Evolutionary conservation across 2,113 vertebrate species (phyloP), one percentile per base, ranked within the genome.

Genomic region (Tachysurus vachellii): DNA sequence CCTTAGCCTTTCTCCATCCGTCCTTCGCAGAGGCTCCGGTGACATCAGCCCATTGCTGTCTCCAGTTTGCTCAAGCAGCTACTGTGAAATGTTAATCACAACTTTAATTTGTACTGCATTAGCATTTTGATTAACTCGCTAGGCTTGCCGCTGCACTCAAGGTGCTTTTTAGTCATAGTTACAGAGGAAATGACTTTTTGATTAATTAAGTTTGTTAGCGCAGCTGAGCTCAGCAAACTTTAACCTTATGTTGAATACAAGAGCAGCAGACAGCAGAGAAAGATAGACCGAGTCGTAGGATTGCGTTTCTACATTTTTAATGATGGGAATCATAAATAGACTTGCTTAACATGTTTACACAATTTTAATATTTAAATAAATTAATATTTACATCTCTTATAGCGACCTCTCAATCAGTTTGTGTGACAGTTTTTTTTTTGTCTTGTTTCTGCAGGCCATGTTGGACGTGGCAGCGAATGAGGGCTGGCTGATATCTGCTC

Each of bases 81-180:
- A 96, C 97, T 97, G 96, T 97, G 96, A 97, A 97, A 97, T 97
- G 97, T 97, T 97, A 97, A 97, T 97, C 96, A 96, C 96, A 96
- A 96, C 96, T 97, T 96, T 97, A 97, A 97, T 97, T 97, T 97
- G 96, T 97, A 96, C 94, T 94, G 95, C 96, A 97, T 97, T 97
- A 97, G 96, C 97, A 97, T 97, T 97, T 97, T 97, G 96, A 97
- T 97, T 96, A 97, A 96, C 96, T 97, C 36, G 61, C 87, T 94
- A 95, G 95, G 94, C 96, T 96, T 95, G 94, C 96, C 95, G 95
- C 93, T 93, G 87, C 95, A 96, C 96, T 97, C 96, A 95, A 96
- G 96, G 95, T 94, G 91, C 95, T 96, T 96, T 91, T 96, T 95
- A 96, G 95, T 95, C 95, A 94, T 96, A 96, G 96, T 97, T 96